These are phyloP conservation scores for Gallinago solitaria DNA, from an alignment of 2,797 vertebrate genomes.

Conservation along the genomic window DNA sequence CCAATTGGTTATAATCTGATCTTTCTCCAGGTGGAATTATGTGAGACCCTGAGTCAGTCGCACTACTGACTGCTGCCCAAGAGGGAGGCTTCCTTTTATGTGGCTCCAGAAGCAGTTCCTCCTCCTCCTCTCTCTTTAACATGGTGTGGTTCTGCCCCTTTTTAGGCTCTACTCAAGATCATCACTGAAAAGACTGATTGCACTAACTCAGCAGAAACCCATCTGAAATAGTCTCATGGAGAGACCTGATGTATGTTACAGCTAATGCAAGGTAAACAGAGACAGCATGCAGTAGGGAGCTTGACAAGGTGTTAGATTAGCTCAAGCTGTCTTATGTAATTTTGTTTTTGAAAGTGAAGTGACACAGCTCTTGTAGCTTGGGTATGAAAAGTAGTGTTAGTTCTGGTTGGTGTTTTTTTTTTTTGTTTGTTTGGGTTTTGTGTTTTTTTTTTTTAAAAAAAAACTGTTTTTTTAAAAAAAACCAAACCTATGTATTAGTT, in stretches of 20 bases:
- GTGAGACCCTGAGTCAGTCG: accelerated
- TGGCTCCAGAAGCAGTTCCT: not conserved
- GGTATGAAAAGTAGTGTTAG: not conserved
- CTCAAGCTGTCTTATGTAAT: slow-evolving; percentile 67
- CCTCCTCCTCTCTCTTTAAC: not conserved
- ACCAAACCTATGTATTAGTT: not conserved
- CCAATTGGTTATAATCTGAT: not conserved
- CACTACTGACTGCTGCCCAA: not conserved
- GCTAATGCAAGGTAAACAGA: slow-evolving; percentile 56
- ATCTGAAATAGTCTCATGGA: slow-evolving; percentile 21
- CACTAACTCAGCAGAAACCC: slow-evolving; percentile 11
- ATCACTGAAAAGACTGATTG: not conserved
- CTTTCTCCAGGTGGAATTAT: not conserved
- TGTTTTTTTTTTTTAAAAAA: not conserved
- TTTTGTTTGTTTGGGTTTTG: not conserved
- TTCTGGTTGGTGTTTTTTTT: not conserved
- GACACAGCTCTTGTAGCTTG: slow-evolving; percentile 16
- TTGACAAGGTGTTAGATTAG: slow-evolving; percentile 65
- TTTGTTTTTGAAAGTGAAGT: slow-evolving; percentile 40
- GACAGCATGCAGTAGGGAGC: slow-evolving; percentile 54
- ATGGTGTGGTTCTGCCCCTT: not conserved
- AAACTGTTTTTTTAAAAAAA: too few species aligned
- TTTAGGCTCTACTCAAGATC: not conserved
- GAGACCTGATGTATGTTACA: slow-evolving; percentile 32
- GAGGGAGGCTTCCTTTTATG: accelerated